These are phyloP conservation scores for Uria lomvia DNA, from an alignment of 2,113 vertebrate genomes.

Conservation along the genomic window DNA sequence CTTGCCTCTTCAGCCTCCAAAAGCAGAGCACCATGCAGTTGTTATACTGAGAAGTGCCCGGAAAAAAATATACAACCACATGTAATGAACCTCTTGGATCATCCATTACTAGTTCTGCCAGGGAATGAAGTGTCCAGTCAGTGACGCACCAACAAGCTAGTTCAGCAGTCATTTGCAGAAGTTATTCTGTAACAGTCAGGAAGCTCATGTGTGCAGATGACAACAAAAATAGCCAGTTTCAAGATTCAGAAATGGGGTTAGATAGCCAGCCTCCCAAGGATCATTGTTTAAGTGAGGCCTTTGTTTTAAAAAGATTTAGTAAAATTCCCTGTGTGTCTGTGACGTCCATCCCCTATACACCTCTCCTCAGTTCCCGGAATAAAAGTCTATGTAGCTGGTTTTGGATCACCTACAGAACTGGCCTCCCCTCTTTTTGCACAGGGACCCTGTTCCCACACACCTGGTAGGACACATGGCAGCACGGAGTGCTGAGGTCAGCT, in stretches of 20 bases:
- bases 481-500: background rate
- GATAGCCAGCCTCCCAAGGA: background rate
- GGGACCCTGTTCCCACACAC: background rate
- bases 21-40: background rate
- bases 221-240: background rate
- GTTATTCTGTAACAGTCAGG: background rate
- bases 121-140: background rate
- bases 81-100: background rate
- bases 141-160: background rate
- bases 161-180: background rate
- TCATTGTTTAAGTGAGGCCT: background rate
- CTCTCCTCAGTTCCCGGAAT: background rate
- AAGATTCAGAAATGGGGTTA: background rate
- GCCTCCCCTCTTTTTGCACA: background rate
- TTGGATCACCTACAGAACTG: background rate
- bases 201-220: background rate
- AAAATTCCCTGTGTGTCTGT: background rate
- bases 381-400: background rate
- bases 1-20: background rate
- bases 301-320: background rate
- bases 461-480: background rate
- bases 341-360: accelerated
- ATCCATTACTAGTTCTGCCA: background rate
- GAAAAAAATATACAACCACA: background rate
- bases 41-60: background rate